phyloP scores from a whole-genome alignment of 2,888 invertebrate species.

The Himalopsyche kuldschensis region DNA sequence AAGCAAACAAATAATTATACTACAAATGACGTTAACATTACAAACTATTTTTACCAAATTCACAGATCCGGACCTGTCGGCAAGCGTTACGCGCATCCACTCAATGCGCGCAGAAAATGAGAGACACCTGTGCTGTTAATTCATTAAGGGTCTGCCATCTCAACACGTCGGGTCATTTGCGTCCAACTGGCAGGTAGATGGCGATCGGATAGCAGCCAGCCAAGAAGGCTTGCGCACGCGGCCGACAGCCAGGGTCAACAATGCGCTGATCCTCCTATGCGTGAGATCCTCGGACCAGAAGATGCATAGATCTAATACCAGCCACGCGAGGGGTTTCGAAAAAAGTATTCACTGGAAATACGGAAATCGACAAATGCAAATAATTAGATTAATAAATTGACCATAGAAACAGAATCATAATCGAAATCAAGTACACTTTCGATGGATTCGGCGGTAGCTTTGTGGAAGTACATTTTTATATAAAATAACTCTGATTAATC shows the following conservation, averaged over 20 bases:
- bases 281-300: not conserved
- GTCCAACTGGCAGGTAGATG: constrained; percentile 32
- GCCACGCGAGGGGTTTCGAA: constrained; percentile 5
- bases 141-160: constrained; percentile 29
- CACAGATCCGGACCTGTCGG: not conserved
- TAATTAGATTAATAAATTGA: too few relatives aligned
- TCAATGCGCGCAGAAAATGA: not conserved
- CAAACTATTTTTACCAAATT: too few relatives aligned
- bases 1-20: too few relatives aligned
- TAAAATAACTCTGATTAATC: too few relatives aligned
- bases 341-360: not conserved
- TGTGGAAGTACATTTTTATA: too few relatives aligned
- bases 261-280: not conserved
- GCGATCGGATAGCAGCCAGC: constrained; percentile 23
- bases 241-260: not conserved
- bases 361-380: too few relatives aligned
- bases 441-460: too few relatives aligned
- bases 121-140: constrained; percentile 19
- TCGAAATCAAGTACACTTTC: too few relatives aligned
- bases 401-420: too few relatives aligned
- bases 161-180: constrained; percentile 38
- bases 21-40: too few relatives aligned
- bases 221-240: constrained; percentile 16
- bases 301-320: not conserved
- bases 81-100: not conserved